Conservation (phyloP, 2,797 vertebrate genomes). For the Catharus ustulatus region DNA sequence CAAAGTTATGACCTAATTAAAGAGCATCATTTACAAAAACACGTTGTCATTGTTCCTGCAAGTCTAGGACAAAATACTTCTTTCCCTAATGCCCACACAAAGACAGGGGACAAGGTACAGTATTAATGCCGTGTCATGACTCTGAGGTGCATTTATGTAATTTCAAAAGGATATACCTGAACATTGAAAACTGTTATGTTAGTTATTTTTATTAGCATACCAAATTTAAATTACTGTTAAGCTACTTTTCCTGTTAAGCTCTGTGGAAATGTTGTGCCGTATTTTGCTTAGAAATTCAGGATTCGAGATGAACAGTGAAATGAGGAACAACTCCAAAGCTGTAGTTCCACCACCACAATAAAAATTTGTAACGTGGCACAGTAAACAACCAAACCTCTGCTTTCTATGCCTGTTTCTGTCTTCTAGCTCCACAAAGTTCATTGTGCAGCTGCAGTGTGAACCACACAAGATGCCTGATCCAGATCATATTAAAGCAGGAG, state of each 20-base stretch:
- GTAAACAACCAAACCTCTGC: not conserved
- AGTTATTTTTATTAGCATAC: not conserved
- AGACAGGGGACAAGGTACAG: not conserved
- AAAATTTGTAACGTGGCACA: not conserved
- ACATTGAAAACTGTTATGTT: not conserved
- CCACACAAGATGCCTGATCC: not conserved
- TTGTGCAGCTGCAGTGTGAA: not conserved
- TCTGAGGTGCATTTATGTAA: not conserved
- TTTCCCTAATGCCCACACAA: not conserved
- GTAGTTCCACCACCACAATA: not conserved
- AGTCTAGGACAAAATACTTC: not conserved
- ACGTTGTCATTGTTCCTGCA: not conserved
- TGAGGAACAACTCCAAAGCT: not conserved
- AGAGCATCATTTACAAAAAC: not conserved
- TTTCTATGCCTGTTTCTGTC: not conserved
- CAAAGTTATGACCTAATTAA: slow-evolving; percentile 47
- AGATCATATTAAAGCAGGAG: not conserved
- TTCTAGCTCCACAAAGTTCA: not conserved
- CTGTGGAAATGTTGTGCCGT: not conserved
- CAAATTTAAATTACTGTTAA: not conserved
- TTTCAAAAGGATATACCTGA: not conserved
- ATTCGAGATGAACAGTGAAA: not conserved
- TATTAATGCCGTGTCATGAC: rapidly evolving
- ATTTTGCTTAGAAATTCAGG: not conserved
- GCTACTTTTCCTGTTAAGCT: not conserved